Conservation (phyloP, 1,140 invertebrate species). For the Drosophila nikananu region DNA sequence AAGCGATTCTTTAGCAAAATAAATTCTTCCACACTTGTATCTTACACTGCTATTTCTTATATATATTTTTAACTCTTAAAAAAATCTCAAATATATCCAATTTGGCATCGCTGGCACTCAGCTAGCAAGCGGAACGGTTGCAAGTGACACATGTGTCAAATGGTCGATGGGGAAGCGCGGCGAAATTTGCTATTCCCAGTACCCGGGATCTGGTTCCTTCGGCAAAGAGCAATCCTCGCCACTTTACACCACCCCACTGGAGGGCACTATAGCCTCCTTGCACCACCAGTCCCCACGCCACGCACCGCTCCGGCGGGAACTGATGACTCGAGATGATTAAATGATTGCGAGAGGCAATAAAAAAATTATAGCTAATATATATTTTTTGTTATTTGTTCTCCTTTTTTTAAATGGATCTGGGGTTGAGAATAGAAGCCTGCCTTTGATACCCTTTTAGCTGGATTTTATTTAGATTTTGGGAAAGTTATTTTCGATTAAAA, state of each 20-base stretch:
- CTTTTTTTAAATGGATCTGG: not conserved
- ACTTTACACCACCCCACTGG: constrained; percentile 4
- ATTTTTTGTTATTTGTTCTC: constrained; percentile 36
- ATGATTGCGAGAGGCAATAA: constrained; percentile 79
- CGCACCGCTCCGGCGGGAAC: constrained; percentile 24
- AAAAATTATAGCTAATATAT: constrained; percentile 78
- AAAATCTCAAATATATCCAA: not conserved
- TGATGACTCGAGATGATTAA: constrained; percentile 82
- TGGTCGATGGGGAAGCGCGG: constrained; percentile 66
- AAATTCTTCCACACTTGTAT: no score
- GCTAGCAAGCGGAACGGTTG: constrained; percentile 61
- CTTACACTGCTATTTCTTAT: not conserved
- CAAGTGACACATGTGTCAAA: constrained; percentile 83
- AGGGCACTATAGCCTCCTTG: not conserved
- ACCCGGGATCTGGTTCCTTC: not conserved
- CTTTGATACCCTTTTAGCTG: constrained; percentile 16
- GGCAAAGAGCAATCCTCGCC: constrained; percentile 1
- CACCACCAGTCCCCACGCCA: not conserved
- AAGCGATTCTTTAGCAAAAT: not conserved
- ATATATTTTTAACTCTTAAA: not conserved
- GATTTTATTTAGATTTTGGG: no score
- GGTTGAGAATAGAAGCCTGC: not conserved
- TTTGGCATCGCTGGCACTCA: constrained; percentile 20
- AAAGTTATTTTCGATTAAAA: not conserved
- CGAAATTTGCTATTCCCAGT: constrained; percentile 52